Evolutionary conservation across 1,140 invertebrate genomes (phyloP).

Genomic region (Bathynomus jamesi): DNA sequence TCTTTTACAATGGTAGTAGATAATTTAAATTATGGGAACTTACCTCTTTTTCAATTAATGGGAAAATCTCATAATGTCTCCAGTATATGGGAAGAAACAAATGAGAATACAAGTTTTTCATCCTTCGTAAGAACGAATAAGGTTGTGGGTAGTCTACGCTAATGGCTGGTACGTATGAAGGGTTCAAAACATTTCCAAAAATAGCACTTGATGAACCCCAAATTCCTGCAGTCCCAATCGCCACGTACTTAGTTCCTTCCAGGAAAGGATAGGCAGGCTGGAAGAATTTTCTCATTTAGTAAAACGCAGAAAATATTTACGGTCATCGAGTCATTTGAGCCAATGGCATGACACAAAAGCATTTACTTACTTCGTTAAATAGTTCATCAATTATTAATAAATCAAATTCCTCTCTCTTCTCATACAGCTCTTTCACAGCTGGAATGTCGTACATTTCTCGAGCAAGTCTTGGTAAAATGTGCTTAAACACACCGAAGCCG

Average conservation of each 20-base stretch:
- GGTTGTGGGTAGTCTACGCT: conserved; percentile 10
- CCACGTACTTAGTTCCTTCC: neutral
- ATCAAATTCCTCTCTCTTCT: conserved; percentile 11
- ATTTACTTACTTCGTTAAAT: conserved; percentile 15
- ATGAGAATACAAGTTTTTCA: neutral
- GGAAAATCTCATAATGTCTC: neutral
- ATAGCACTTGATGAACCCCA: neutral
- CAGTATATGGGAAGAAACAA: neutral
- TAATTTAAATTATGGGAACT: neutral
- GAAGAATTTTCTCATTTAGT: too few relatives aligned
- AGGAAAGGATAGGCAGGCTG: conserved; percentile 3
- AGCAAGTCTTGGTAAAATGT: neutral
- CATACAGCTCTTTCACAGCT: conserved; percentile 5
- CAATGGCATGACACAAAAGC: too few relatives aligned
- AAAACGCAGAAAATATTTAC: too few relatives aligned
- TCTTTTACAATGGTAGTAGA: neutral
- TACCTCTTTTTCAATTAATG: neutral
- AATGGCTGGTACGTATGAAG: neutral
- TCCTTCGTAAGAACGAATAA: neutral
- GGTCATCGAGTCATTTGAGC: too few relatives aligned
- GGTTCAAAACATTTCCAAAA: conserved; percentile 12
- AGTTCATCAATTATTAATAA: neutral
- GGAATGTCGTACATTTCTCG: conserved; percentile 13
- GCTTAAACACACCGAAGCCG: neutral
- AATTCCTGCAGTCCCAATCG: neutral